Base-by-base conservation (phyloP, 2,797 vertebrate species). In the Rhynchonycteris naso region DNA sequence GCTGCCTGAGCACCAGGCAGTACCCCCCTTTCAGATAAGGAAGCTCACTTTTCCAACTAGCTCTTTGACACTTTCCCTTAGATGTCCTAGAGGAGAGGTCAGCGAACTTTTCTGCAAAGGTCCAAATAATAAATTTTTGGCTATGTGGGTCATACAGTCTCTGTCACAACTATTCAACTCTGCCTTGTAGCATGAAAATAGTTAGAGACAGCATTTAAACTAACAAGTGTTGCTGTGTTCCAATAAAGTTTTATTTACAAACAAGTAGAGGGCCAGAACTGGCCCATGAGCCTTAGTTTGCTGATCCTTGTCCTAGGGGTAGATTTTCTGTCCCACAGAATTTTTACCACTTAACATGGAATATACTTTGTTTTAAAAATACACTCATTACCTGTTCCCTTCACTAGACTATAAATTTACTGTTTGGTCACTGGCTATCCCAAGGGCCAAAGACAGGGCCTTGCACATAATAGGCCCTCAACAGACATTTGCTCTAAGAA, bases 201-300 rank as follows among this genome's bases (percentile, higher is more conserved):
- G 50, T 56, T 68, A 65, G 1, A 47, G 35, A 52, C 19, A 47
- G 13, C 13, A 33, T 2, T 92, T 50, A 85, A 95, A 87, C 11
- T 35, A 52, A 63, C 3, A n/a, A 93, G n/a, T 5, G 28, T 6
- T 24, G 12, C 19, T 63, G 47, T 69, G 79, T 79, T 71, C 71
- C 56, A 38, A 76, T 79, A 82, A 90, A 95, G n/a, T 30, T 95
- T 90, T 87, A 84, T 93, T 84, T 74, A 83, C 38, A 96, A 71
- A 85, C 43, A 21, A 38, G n/a, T 5, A 30, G 74, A 91, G 58
- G 50, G 66, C 50, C 54, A 35, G 52, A 43, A 24, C 5, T 66
- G n/a, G 56, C 24, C 35, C 22, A 21, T 9, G 14, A 84, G 38
- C 18, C 75, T 28, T 35, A 63, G 72, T 43, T 71, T 92, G 59